A percentile compares a stretch with the other conserved stretches of the same genome.
Evolutionary conservation across 2,888 invertebrate species (phyloP).

Genomic region (Phaedon cochleariae): DNA sequence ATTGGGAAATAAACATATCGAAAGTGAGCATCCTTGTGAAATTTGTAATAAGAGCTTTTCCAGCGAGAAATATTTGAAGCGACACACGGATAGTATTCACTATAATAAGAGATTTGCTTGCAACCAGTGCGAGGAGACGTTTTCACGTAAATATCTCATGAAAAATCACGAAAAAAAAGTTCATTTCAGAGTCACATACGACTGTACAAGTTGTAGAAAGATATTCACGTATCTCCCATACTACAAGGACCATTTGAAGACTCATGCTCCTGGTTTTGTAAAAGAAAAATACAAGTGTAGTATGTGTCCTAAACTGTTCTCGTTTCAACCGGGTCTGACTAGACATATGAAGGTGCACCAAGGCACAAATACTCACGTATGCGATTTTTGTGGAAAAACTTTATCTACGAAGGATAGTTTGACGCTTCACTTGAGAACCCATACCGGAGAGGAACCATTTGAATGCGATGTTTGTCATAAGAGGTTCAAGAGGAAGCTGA

Average conservation of each 20-base stretch:
- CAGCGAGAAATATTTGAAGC: conserved; percentile 29
- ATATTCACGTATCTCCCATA: conserved; percentile 39
- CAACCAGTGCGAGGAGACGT: conserved; percentile 4
- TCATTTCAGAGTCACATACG: conserved; percentile 15
- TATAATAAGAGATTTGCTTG: conserved; percentile 4
- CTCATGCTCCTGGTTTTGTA: conserved; percentile 41
- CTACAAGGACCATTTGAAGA: conserved; percentile 41
- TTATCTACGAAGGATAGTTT: conserved; percentile 21
- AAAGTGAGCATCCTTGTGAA: no score
- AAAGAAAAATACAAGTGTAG: conserved; percentile 43
- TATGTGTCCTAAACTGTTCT: conserved; percentile 57
- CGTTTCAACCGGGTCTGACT: conserved; percentile 59
- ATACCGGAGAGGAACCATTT: conserved; percentile 58
- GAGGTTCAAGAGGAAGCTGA: conserved; percentile 57
- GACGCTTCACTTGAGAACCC: conserved; percentile 56
- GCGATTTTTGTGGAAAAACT: conserved; percentile 44
- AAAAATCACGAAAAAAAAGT: conserved; percentile 5
- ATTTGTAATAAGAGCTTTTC: conserved; percentile 32
- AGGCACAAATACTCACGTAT: conserved; percentile 30
- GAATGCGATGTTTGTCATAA: conserved; percentile 55
- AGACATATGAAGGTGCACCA: conserved; percentile 55
- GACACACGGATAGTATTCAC: conserved; percentile 12
- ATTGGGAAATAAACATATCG: no score
- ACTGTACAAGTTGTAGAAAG: conserved; percentile 42
- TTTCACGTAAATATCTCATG: not conserved